A percentile compares a stretch with the other conserved stretches of the same genome.
Evolutionary conservation across 2,888 invertebrate genomes (phyloP).

Genomic region (Protodeltote pygarga): DNA sequence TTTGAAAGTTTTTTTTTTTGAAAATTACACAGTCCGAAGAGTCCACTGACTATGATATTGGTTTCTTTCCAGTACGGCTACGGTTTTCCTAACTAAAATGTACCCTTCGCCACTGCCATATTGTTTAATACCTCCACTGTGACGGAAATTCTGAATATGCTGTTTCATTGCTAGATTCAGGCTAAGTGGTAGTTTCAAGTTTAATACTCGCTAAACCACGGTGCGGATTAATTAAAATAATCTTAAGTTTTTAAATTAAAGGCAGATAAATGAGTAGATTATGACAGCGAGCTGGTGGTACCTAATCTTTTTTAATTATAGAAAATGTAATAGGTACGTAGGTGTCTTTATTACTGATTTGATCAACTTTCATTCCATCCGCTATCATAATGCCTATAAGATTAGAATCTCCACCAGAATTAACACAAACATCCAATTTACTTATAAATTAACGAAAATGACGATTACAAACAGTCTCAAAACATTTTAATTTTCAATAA

Average conservation of each 20-base stretch:
- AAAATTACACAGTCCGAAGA: no score
- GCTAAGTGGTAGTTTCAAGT: slow-evolving; percentile 12
- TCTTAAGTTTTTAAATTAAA: neutral
- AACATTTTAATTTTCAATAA: slow-evolving; percentile 10
- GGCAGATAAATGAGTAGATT: neutral
- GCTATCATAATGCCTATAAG: slow-evolving; percentile 9
- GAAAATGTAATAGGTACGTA: neutral
- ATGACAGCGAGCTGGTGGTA: no score
- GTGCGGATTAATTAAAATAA: slow-evolving; percentile 8
- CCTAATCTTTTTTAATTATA: neutral
- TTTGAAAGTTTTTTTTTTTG: no score
- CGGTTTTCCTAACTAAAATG: no score
- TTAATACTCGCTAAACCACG: slow-evolving; percentile 1
- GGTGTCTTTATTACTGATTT: neutral
- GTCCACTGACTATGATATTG: no score
- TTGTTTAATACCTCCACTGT: slow-evolving; percentile 43
- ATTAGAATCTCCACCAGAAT: slow-evolving; percentile 9
- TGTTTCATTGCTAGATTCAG: slow-evolving; percentile 26
- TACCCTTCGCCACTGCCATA: no score
- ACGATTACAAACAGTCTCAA: slow-evolving; percentile 1
- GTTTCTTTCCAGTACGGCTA: no score
- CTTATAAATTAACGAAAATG: slow-evolving; percentile 3
- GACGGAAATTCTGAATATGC: slow-evolving; percentile 9
- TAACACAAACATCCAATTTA: slow-evolving; percentile 14
- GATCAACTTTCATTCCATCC: slow-evolving; percentile 1